Base-by-base conservation (phyloP, 1,140 invertebrate species). In the Drosophila chauvacae region DNA sequence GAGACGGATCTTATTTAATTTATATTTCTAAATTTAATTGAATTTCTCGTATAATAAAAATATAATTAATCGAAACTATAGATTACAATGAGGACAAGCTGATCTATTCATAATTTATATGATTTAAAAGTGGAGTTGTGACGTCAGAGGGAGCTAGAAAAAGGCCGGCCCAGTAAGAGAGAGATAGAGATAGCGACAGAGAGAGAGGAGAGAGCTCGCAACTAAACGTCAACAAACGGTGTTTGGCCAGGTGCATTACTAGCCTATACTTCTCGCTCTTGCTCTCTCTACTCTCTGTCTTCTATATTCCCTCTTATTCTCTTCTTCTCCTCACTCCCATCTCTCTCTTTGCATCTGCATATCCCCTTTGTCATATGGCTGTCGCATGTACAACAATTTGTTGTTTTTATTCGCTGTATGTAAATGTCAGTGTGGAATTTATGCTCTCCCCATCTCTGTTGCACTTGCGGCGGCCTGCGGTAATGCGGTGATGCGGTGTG, bases 191-290 rank as follows among this genome's bases (percentile, higher is more conserved):
- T 7, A 30, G 7, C 42, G 30, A 16, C 41, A 7, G 28, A 30
- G 30, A 30, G 7, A 51, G 30, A 16, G 44, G 28, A 44, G 35
- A 20, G 11, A 35, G 28, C 51, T 60, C 7, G 28, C 26, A 35
- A 16, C 51, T 50, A 45, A 74, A 74, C 73, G 71, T 74, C 70
- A 74, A 74, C 71, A 74, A 74, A 74, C 71, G 45, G 18, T 42
- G 47, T 62, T 20, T 70, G 47, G 4, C 64, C 50, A 47, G 68
- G 45, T 71, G 65, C 30, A 51, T 39, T 42, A 14, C 64, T 26
- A 18, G 33, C 14, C 50, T 55, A 41, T 50, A 16, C 28, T 7
- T 28, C 23, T 4, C 23, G 4, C 33, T 14, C 33, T 30, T 23
- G 3, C 41, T n/a, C 26, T 33, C 14, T 33, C 7, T 50, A 1